Percentiles rank a stretch among this genome's conserved stretches.
Evolutionary conservation across 2,797 vertebrate genomes (phyloP).

Genomic region (Echeneis naucrates): DNA sequence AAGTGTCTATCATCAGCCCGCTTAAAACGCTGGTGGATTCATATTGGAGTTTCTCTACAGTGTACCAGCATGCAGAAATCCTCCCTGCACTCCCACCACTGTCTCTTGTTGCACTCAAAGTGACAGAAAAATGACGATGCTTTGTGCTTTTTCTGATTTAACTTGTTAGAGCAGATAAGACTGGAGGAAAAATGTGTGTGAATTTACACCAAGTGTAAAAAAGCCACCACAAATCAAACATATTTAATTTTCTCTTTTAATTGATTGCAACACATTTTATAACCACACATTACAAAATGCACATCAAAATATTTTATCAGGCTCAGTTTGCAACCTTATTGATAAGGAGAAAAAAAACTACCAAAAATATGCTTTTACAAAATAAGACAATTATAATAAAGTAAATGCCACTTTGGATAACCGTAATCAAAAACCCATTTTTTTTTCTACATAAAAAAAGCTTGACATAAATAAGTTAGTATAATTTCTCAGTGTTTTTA

Average conservation of each 20-base stretch:
- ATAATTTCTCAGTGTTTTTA: slow-evolving; percentile 99
- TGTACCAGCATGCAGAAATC: slow-evolving; percentile 35
- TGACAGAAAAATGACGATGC: fast-evolving
- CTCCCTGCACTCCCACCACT: neutral
- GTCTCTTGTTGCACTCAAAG: neutral
- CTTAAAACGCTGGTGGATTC: slow-evolving; percentile 44
- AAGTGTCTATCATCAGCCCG: slow-evolving; percentile 67
- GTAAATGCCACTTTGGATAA: slow-evolving; percentile 97
- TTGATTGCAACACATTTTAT: slow-evolving; percentile 90
- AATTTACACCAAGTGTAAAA: slow-evolving; percentile 41
- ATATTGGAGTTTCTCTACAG: slow-evolving; percentile 46
- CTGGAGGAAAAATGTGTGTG: neutral
- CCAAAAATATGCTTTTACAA: slow-evolving; percentile 92
- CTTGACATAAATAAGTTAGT: slow-evolving; percentile 99
- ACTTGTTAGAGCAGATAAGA: neutral
- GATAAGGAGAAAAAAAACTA: slow-evolving; percentile 76
- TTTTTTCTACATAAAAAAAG: slow-evolving; percentile 88
- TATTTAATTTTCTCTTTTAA: slow-evolving; percentile 90
- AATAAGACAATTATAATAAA: slow-evolving; percentile 86
- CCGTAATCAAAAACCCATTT: slow-evolving; percentile 87
- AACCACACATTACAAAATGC: slow-evolving; percentile 91
- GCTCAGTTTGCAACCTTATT: slow-evolving; percentile 98
- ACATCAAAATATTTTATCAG: slow-evolving; percentile 90
- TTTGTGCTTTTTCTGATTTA: neutral
- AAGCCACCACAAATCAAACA: slow-evolving; percentile 44